Conservation (phyloP, 2,888 invertebrate species). For the Perizoma affinitatum region DNA sequence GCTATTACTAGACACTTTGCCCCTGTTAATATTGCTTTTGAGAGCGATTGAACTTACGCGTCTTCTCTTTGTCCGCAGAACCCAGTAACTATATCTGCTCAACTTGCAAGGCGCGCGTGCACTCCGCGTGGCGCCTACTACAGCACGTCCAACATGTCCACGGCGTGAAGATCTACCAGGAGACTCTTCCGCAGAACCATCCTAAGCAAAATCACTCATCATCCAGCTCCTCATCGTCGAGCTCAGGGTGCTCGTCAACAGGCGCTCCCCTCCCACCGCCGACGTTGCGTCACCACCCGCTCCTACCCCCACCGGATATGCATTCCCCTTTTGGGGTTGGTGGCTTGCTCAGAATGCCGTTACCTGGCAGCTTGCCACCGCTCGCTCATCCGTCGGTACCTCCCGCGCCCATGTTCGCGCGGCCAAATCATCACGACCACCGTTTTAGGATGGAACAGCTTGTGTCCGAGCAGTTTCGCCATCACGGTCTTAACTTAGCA, state of each 20-base stretch:
- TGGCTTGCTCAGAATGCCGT: conserved; percentile 89
- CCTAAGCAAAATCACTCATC: conserved; percentile 83
- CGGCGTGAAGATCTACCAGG: conserved; percentile 96
- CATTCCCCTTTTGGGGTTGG: conserved; percentile 91
- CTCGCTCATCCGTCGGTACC: conserved; percentile 88
- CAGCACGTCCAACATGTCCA: conserved; percentile 98
- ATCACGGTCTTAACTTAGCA: conserved; percentile 90
- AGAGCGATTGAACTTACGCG: conserved; percentile 56
- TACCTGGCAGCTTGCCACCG: conserved; percentile 86
- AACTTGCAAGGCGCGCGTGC: conserved; percentile 95
- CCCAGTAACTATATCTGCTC: conserved; percentile 97
- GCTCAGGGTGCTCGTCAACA: conserved; percentile 81
- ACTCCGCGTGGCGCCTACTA: conserved; percentile 97
- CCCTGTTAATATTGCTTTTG: conserved; percentile 81
- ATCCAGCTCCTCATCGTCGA: conserved; percentile 84
- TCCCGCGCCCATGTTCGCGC: conserved; percentile 89
- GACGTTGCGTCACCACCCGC: conserved; percentile 86
- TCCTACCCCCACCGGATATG: conserved; percentile 88
- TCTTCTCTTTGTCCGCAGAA: conserved; percentile 86
- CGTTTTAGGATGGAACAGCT: conserved; percentile 93
- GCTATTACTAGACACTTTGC: conserved; percentile 84
- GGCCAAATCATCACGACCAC: conserved; percentile 91
- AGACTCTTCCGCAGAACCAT: conserved; percentile 78
- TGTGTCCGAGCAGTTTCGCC: conserved; percentile 92
- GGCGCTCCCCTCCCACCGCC: conserved; percentile 85